Evolutionary conservation across 2,797 vertebrate genomes (phyloP).

Genomic region (Dendrocincla tyrannina): DNA sequence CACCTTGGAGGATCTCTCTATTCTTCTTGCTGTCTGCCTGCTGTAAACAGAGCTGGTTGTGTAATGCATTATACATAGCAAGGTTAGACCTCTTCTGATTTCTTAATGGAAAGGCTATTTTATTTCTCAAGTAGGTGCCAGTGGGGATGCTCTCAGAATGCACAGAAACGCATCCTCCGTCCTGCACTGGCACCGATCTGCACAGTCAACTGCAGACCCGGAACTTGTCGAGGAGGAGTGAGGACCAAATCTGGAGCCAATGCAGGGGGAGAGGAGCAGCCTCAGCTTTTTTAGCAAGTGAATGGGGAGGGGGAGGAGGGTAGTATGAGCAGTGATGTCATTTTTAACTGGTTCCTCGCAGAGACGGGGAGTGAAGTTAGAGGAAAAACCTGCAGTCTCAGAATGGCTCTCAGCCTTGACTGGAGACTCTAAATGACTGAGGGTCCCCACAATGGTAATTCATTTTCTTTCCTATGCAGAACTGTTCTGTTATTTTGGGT

Average conservation of each 20-base stretch:
- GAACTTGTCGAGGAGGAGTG: neutral
- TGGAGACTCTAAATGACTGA: conserved; percentile 67
- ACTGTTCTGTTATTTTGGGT: conserved; percentile 30
- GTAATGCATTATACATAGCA: neutral
- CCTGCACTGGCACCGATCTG: neutral
- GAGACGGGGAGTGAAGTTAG: conserved; percentile 72
- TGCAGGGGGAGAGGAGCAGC: conserved; percentile 53
- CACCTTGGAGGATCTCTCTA: conserved; percentile 23
- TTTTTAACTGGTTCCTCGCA: conserved; percentile 74
- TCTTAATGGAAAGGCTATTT: conserved; percentile 32
- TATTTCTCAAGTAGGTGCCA: conserved; percentile 9
- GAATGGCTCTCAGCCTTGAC: conserved; percentile 64
- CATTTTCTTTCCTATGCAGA: conserved; percentile 65
- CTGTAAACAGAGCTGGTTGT: conserved; percentile 63
- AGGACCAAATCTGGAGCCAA: conserved; percentile 45
- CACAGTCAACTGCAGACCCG: neutral
- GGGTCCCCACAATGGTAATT: conserved; percentile 63
- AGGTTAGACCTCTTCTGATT: conserved; percentile 48
- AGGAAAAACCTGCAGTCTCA: conserved; percentile 70
- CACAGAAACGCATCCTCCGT: neutral
- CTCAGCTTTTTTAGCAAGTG: conserved; percentile 64
- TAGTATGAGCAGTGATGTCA: conserved; percentile 71
- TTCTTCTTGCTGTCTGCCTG: conserved; percentile 61
- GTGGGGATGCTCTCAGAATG: neutral
- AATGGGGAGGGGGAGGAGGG: conserved; percentile 57